Evolutionary conservation across 1,140 invertebrate genomes (phyloP).

Genomic region (Anagrus nilaparvatae): DNA sequence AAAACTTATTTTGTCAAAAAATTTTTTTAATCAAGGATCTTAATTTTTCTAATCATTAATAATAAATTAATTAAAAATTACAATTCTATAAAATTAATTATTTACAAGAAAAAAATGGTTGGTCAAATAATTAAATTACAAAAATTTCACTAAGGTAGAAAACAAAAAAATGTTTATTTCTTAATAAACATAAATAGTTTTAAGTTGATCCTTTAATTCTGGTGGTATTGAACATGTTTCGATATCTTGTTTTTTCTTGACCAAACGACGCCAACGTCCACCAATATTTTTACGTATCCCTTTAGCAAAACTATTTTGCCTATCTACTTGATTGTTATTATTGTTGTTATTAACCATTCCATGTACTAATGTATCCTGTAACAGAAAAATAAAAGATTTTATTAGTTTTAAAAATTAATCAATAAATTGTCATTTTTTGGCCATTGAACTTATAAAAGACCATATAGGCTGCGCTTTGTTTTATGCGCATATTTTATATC

Average conservation of each 20-base stretch:
- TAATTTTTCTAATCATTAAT: no score
- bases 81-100: no score
- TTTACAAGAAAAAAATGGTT: no score
- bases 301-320: constrained; percentile 60
- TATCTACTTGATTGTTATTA: constrained; percentile 55
- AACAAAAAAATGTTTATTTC: constrained; percentile 60
- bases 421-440: no score
- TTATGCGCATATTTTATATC: no score
- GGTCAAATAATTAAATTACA: no score
- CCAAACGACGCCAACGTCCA: constrained; percentile 67
- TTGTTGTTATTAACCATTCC: no score
- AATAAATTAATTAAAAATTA: no score
- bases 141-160: no score
- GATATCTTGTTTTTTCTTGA: constrained; percentile 67
- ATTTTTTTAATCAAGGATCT: constrained; percentile 40
- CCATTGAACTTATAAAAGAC: no score
- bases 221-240: constrained; percentile 75
- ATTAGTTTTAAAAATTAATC: constrained; percentile 5
- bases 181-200: constrained; percentile 83
- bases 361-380: constrained; percentile 67
- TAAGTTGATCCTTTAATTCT: constrained; percentile 75
- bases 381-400: constrained; percentile 20
- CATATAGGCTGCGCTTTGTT: no score
- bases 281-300: constrained; percentile 73
- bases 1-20: no score